A percentile compares a stretch with the other conserved stretches of the same genome.
Evolutionary conservation across 1,140 invertebrate genomes (phyloP).

Genomic region (Apis laboriosa): DNA sequence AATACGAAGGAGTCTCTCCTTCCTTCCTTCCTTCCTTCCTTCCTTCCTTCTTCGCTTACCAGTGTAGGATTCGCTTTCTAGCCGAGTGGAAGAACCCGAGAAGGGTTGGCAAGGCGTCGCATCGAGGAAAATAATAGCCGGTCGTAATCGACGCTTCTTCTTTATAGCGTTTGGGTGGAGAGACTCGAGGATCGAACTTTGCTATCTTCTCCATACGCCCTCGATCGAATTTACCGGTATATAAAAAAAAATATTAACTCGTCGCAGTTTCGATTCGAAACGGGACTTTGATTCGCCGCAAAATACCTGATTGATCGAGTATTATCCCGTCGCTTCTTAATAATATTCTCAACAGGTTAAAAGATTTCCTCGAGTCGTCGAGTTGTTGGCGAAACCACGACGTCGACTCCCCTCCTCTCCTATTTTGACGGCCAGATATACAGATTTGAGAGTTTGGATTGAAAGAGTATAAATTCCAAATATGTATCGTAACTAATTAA

Average conservation of each 20-base stretch:
- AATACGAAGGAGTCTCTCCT: slow-evolving; percentile 44
- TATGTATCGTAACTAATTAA: too few relatives aligned
- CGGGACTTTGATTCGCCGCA: background rate
- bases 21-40: too few relatives aligned
- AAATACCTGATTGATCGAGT: slow-evolving; percentile 20
- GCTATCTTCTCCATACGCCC: slow-evolving; percentile 24
- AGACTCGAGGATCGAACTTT: slow-evolving; percentile 31
- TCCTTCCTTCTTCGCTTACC: too few relatives aligned
- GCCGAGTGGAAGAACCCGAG: background rate
- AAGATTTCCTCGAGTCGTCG: background rate
- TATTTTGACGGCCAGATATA: slow-evolving; percentile 7
- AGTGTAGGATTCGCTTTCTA: background rate
- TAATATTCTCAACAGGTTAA: slow-evolving; percentile 36
- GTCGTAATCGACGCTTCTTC: slow-evolving; percentile 54
- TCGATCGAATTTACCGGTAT: too few relatives aligned
- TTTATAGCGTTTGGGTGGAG: slow-evolving; percentile 17
- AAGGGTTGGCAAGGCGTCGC: slow-evolving; percentile 25
- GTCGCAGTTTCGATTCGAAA: background rate
- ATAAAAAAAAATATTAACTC: too few relatives aligned
- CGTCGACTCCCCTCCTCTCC: too few relatives aligned
- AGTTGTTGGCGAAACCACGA: background rate
- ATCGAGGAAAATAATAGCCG: slow-evolving; percentile 42
- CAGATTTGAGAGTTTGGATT: too few relatives aligned
- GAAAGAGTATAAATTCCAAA: too few relatives aligned
- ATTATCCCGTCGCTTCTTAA: slow-evolving; percentile 28